Evolutionary conservation across 2,797 vertebrate genomes (phyloP), one percentile per base, ranked within the genome.

Genomic region (Onychomys torridus): DNA sequence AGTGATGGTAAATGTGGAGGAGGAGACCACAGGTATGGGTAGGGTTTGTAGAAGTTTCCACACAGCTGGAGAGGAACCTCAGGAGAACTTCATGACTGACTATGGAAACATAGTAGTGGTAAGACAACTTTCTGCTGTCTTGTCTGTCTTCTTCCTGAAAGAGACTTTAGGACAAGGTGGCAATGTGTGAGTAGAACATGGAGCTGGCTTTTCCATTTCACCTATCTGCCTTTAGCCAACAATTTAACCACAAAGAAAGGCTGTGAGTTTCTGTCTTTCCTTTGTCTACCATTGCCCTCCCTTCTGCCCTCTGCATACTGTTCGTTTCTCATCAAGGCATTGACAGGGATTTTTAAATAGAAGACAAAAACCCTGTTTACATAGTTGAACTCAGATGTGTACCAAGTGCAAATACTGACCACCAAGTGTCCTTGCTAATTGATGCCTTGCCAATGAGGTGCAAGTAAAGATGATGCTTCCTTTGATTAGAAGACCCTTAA

Each of bases 361-460:
- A 73, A 2, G 6, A 25, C 19, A 67, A 25, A 65, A 14, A 13
- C n/a, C 40, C 16, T 34, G 12, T 12, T 40, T 52, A 4, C 2
- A 13, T 9, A n/a, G 16, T 6, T 92, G 81, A 79, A 34, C 16
- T 6, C 29, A 5, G 82, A 2, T 0, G 1, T 1, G 12, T 17
- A 7, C 8, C 16, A 89, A 65, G 25, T 2, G 2, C 49, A 63
- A 5, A 23, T 19, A 7, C 2, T 0, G 0, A 8, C 0, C 0
- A 0, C 46, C 55, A 8, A 9, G 29, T 17, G 13, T 1, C 8
- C 0, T 11, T n/a, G 7, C n/a, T 65, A 13, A 71, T 8, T 0
- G 6, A 32, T 1, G n/a, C 23, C 32, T 17, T 29, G 29, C 11
- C 32, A 49, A 0, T 4, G 9, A 10, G 12, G 3, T 21, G 6